Conservation (phyloP, 2,797 vertebrate species). For the Cetoscarus ocellatus region DNA sequence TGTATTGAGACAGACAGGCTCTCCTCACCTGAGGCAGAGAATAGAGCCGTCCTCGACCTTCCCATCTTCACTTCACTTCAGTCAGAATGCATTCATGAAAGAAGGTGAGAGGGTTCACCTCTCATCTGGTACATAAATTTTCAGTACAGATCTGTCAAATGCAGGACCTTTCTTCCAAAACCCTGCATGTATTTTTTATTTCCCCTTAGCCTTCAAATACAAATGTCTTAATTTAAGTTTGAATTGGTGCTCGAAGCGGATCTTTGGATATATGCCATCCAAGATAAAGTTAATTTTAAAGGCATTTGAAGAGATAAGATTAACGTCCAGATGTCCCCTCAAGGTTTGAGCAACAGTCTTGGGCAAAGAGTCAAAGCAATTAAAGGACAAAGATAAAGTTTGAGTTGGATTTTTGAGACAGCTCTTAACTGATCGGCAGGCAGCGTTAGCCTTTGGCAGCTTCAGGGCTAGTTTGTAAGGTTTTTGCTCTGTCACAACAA, state of each 20-base stretch:
- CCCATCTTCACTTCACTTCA: constrained; percentile 9
- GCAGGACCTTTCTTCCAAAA: neutral
- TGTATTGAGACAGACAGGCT: constrained; percentile 23
- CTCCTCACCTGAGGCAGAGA: constrained; percentile 37
- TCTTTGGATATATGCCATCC: constrained; percentile 54
- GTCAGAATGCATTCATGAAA: constrained; percentile 8
- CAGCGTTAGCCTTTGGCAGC: constrained; percentile 68
- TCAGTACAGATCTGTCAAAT: neutral
- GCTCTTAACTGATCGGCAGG: constrained; percentile 69
- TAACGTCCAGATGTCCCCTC: constrained; percentile 69
- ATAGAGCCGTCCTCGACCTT: constrained; percentile 23
- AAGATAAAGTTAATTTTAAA: constrained; percentile 56
- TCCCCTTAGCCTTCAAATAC: constrained; percentile 7
- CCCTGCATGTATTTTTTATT: neutral
- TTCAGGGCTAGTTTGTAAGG: constrained; percentile 40
- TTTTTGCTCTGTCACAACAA: constrained; percentile 40
- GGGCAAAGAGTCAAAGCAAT: constrained; percentile 52
- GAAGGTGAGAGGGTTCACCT: neutral
- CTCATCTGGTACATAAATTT: neutral
- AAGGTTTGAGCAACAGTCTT: constrained; percentile 14
- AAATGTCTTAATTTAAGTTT: constrained; percentile 19
- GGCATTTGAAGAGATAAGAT: constrained; percentile 65
- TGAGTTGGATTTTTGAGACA: constrained; percentile 47
- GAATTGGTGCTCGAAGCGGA: constrained; percentile 6
- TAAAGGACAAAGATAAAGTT: constrained; percentile 47